Evolutionary conservation across 64 coral and sea anemone species (phyloP).

Genomic region (Catalaphyllia jardinei): DNA sequence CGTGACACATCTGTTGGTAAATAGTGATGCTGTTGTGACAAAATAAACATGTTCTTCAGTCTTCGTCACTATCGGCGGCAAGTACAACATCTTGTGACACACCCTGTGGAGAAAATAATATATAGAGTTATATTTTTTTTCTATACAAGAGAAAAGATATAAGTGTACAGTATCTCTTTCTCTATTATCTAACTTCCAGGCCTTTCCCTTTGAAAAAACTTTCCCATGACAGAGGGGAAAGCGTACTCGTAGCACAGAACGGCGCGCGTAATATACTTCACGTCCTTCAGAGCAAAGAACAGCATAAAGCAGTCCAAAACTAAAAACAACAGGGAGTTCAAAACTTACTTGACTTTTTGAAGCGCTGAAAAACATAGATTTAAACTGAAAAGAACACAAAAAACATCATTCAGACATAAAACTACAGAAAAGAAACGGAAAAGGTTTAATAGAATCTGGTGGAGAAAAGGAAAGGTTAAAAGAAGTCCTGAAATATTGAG

Average conservation of each 20-base stretch:
- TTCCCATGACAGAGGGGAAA: too few species aligned
- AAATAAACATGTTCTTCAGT: conserved; percentile 5
- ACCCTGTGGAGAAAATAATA: background rate
- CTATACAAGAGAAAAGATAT: too few species aligned
- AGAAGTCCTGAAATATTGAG: too few species aligned
- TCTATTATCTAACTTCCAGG: too few species aligned
- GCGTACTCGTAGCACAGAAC: too few species aligned
- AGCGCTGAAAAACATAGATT: conserved; percentile 90
- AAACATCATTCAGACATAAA: background rate
- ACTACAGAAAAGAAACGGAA: background rate
- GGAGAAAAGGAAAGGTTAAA: background rate
- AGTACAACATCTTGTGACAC: conserved; percentile 39
- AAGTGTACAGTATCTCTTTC: too few species aligned
- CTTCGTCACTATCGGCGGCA: conserved; percentile 69
- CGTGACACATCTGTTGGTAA: background rate
- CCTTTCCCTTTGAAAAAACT: too few species aligned
- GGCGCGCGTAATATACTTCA: too few species aligned
- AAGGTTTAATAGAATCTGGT: background rate
- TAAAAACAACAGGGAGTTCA: too few species aligned
- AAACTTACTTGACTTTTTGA: conserved; percentile 18
- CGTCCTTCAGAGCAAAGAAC: too few species aligned
- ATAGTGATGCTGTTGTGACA: background rate
- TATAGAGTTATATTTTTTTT: too few species aligned
- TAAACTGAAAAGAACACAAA: conserved; percentile 70
- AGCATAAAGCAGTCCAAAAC: background rate